Percentiles rank a stretch among this genome's conserved stretches.
Conservation (phyloP, 2,888 invertebrate species). For the Drosophila meridiana region DNA sequence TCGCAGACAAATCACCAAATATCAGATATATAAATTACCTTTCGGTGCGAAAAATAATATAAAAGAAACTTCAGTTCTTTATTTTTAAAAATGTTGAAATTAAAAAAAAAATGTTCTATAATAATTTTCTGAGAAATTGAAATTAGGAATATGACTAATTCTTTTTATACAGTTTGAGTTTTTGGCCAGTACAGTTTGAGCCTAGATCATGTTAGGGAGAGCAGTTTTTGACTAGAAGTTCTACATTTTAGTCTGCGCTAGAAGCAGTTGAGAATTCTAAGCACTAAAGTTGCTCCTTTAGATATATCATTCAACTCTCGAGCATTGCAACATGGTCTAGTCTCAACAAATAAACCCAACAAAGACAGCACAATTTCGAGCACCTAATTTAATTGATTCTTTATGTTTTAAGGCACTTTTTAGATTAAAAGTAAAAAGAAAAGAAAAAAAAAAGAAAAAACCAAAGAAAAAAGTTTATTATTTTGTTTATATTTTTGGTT, state of each 20-base stretch:
- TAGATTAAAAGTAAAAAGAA: conserved; percentile 22
- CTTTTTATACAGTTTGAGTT: neutral
- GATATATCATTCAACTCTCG: neutral
- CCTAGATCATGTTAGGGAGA: conserved; percentile 5
- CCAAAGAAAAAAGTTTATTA: conserved; percentile 4
- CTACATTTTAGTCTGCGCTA: neutral
- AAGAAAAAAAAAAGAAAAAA: conserved; percentile 1
- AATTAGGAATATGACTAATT: neutral
- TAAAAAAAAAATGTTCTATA: neutral
- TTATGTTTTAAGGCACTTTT: conserved; percentile 14
- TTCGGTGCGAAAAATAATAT: neutral
- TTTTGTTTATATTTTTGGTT: conserved; percentile 28
- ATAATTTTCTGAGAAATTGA: neutral
- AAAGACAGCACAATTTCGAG: conserved; percentile 31
- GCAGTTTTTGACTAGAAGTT: neutral
- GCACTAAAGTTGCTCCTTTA: neutral
- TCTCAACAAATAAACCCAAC: neutral
- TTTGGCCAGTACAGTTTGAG: neutral
- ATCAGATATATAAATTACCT: neutral
- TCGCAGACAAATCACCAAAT: neutral
- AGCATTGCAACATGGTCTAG: conserved; percentile 2
- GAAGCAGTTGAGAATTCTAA: conserved; percentile 13
- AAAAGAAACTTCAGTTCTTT: neutral
- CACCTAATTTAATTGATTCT: conserved; percentile 21
- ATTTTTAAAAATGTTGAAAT: neutral